Conservation (phyloP, 2,888 invertebrate genomes). For the Caradrina kadenii region DNA sequence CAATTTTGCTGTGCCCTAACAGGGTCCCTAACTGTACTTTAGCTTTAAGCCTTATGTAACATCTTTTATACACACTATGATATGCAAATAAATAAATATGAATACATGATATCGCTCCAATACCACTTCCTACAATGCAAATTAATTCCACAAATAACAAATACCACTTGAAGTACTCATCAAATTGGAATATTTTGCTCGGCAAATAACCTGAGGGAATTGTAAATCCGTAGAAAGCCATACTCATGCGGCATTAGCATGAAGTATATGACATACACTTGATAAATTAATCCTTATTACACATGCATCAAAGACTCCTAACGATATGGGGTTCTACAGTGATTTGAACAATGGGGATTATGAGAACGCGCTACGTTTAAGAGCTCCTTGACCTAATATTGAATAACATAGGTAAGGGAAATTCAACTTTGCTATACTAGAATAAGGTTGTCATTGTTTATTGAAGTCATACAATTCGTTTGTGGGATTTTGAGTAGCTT, state of each 20-base stretch:
- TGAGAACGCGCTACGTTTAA: constrained; percentile 82
- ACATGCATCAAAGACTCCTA: constrained; percentile 87
- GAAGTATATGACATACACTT: constrained; percentile 87
- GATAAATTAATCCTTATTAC: constrained; percentile 87
- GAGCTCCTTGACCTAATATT: constrained; percentile 86
- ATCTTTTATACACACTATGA: too few relatives aligned
- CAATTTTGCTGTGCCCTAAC: too few relatives aligned
- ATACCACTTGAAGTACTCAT: constrained; percentile 56
- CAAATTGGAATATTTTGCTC: constrained; percentile 67
- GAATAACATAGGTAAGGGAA: constrained; percentile 66
- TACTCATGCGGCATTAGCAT: constrained; percentile 80
- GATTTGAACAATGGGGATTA: constrained; percentile 88
- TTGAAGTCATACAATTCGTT: constrained; percentile 15
- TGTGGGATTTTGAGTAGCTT: constrained; percentile 5
- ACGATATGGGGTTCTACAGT: constrained; percentile 75
- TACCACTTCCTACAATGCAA: constrained; percentile 41
- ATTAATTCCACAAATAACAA: constrained; percentile 59
- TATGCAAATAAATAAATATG: too few relatives aligned
- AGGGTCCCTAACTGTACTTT: too few relatives aligned
- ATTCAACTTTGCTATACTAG: constrained; percentile 1
- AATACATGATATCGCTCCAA: constrained; percentile 8
- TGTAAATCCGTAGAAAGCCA: constrained; percentile 79
- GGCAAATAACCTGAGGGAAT: constrained; percentile 78
- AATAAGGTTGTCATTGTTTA: not conserved
- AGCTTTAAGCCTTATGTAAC: too few relatives aligned